Evolutionary conservation across 2,797 vertebrate species (phyloP).

Genomic region (Taeniopygia guttata): DNA sequence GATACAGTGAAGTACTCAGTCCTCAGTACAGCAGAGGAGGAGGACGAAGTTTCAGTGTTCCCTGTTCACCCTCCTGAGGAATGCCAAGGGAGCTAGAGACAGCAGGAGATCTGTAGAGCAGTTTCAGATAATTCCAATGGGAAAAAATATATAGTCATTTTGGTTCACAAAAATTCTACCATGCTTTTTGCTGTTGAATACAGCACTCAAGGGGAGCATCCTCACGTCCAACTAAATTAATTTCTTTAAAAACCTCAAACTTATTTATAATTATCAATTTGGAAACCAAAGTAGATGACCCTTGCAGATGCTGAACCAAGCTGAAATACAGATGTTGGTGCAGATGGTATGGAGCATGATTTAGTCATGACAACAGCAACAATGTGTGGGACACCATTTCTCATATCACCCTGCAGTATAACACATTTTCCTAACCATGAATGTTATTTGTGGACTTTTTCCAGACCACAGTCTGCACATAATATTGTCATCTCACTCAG

Average conservation of each 20-base stretch:
- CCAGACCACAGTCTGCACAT: not conserved
- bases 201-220: not conserved
- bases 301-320: not conserved
- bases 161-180: not conserved
- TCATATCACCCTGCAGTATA: not conserved
- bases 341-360: not conserved
- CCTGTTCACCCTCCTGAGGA: not conserved
- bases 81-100: not conserved
- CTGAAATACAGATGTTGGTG: slow-evolving; percentile 14
- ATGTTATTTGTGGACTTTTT: not conserved
- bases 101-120: not conserved
- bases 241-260: not conserved
- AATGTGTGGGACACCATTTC: not conserved
- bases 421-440: not conserved
- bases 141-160: not conserved
- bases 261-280: not conserved
- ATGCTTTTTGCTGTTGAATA: not conserved
- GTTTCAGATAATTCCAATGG: not conserved
- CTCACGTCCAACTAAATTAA: not conserved
- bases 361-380: not conserved
- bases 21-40: not conserved
- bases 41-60: not conserved
- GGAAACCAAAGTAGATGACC: not conserved
- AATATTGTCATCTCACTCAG: not conserved
- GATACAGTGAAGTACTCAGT: not conserved